Conservation (phyloP, 2,888 invertebrate species). For the Omphaloscelis lunosa region DNA sequence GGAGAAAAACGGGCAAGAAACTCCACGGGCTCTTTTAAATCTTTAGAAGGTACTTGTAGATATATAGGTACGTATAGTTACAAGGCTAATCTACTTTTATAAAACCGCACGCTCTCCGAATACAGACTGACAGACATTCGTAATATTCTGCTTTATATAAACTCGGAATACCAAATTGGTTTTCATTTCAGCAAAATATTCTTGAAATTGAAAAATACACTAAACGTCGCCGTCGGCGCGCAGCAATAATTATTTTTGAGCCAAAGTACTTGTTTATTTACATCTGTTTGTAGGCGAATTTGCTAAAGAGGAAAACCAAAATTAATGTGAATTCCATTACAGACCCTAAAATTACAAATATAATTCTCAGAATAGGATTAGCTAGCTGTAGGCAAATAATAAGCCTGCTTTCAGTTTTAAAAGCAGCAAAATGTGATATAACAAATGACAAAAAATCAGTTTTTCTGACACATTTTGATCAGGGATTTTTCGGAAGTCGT, state of each 20-base stretch:
- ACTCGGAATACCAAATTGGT: neutral
- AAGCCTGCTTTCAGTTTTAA: neutral
- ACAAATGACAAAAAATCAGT: neutral
- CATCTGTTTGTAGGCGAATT: neutral
- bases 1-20: no score
- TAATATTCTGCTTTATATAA: no score
- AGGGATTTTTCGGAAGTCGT: no score
- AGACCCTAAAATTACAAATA: neutral
- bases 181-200: neutral
- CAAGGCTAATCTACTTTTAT: neutral
- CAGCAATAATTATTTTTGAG: neutral
- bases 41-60: no score
- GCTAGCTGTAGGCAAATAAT: neutral
- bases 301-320: neutral
- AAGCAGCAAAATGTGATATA: neutral
- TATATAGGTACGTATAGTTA: no score
- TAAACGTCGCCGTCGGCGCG: neutral
- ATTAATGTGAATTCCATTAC: neutral
- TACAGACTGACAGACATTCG: no score
- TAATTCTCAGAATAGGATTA: neutral
- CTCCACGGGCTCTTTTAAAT: no score
- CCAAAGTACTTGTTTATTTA: no score
- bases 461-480: no score
- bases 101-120: neutral
- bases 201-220: neutral